phyloP scores from a whole-genome alignment of 2,113 vertebrate species.

The Xenotilapia caudafasciata region DNA sequence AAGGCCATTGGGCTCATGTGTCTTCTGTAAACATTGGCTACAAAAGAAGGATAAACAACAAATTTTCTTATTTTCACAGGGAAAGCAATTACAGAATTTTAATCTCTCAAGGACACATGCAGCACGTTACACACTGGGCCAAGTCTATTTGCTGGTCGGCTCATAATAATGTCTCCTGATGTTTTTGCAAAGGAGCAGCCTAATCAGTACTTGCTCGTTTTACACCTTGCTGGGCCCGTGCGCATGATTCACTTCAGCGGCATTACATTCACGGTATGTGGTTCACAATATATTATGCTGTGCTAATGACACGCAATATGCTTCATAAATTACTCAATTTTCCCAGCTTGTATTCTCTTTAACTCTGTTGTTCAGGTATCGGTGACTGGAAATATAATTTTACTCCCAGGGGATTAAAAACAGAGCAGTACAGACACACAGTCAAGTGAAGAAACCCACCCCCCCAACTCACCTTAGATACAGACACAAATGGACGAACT shows the following conservation, averaged over 20 bases:
- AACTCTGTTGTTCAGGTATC: not conserved
- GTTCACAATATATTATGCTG: not conserved
- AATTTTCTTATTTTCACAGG: not conserved
- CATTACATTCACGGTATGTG: not conserved
- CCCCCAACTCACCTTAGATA: not conserved
- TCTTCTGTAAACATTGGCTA: not conserved
- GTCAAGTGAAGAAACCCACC: not conserved
- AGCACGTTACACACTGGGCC: not conserved
- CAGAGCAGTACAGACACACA: not conserved
- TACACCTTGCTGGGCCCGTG: slow-evolving; percentile 28
- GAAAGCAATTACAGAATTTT: not conserved
- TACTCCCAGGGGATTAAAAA: not conserved
- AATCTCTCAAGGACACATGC: not conserved
- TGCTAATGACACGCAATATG: slow-evolving; percentile 25
- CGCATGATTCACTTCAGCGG: slow-evolving; percentile 4
- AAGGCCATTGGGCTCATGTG: not conserved
- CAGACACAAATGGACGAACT: not conserved
- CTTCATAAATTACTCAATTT: slow-evolving; percentile 13
- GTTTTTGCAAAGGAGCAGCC: not conserved
- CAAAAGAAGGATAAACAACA: not conserved
- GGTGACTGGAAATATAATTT: not conserved
- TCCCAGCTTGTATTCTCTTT: not conserved
- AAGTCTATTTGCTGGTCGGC: not conserved
- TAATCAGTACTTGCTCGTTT: slow-evolving; percentile 30
- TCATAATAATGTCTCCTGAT: not conserved